A percentile compares a stretch with the other conserved stretches of the same genome.
Evolutionary conservation across 2,113 vertebrate species (phyloP).

Genomic region (Gadus macrocephalus): DNA sequence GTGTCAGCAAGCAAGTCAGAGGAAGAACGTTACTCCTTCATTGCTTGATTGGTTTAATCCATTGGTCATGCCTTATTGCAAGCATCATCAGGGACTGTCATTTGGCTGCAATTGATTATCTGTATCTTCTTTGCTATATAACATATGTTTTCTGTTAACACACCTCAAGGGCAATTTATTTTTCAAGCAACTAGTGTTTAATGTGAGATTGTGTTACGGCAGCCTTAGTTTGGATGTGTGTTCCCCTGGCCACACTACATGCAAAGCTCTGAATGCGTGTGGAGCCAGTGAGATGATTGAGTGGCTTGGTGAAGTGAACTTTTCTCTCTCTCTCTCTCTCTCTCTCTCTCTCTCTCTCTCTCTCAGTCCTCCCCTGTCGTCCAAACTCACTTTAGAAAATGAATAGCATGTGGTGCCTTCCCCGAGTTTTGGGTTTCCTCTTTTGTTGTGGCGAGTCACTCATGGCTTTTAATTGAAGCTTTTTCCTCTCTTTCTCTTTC

Average conservation of each 20-base stretch:
- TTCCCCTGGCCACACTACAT: too few species aligned
- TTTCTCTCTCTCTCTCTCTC: slow-evolving; percentile 44
- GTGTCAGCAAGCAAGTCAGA: too few species aligned
- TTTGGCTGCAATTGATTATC: too few species aligned
- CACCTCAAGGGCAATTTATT: too few species aligned
- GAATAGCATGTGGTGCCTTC: slow-evolving; percentile 64
- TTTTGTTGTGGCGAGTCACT: slow-evolving; percentile 62
- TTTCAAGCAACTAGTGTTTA: too few species aligned
- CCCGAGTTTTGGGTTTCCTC: slow-evolving; percentile 56
- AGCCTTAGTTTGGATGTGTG: slow-evolving; percentile 49
- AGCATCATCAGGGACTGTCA: too few species aligned
- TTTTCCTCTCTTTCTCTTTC: slow-evolving; percentile 35
- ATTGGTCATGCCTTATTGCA: too few species aligned
- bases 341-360: slow-evolving; percentile 1
- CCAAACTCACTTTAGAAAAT: slow-evolving; percentile 56
- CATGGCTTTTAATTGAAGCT: slow-evolving; percentile 62
- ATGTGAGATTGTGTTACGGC: slow-evolving; percentile 45
- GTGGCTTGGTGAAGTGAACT: slow-evolving; percentile 53
- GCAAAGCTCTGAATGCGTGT: too few species aligned
- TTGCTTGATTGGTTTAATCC: too few species aligned
- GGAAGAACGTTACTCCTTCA: too few species aligned
- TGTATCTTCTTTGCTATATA: too few species aligned
- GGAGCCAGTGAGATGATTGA: slow-evolving; percentile 50
- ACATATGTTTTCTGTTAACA: too few species aligned
- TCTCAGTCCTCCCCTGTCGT: slow-evolving; percentile 25